Conservation (phyloP, 2,113 vertebrate genomes). For the Cynopterus brachyotis region DNA sequence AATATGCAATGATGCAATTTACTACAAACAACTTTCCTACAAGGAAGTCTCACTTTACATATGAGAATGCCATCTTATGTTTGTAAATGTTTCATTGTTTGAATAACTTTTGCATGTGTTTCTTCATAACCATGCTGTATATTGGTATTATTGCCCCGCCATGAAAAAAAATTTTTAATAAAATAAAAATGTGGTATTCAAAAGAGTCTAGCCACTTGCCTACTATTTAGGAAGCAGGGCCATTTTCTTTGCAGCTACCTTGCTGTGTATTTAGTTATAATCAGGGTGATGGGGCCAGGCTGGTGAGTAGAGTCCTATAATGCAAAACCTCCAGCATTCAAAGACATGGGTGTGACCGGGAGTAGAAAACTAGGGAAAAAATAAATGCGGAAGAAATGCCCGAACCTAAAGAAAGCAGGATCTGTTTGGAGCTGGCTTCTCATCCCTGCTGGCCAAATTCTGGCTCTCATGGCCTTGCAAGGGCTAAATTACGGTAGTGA, state of each 20-base stretch:
- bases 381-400: not conserved
- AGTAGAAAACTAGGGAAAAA: not conserved
- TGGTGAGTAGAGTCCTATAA: not conserved
- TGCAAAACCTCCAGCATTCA: not conserved
- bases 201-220: not conserved
- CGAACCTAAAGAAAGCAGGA: not conserved
- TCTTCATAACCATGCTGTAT: not conserved
- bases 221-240: not conserved
- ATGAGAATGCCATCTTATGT: not conserved
- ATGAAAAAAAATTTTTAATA: not conserved
- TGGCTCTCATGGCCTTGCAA: not conserved
- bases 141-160: not conserved
- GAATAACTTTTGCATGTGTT: not conserved
- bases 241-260: not conserved
- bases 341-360: not conserved
- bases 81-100: not conserved
- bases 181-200: not conserved
- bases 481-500: not conserved
- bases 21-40: not conserved
- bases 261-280: not conserved
- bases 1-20: not conserved
- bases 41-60: not conserved
- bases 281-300: not conserved
- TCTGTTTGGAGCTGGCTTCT: not conserved
- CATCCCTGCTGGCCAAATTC: not conserved